Evolutionary conservation across 2,797 vertebrate species (phyloP).

Genomic region (Acestrorhynchus altus): DNA sequence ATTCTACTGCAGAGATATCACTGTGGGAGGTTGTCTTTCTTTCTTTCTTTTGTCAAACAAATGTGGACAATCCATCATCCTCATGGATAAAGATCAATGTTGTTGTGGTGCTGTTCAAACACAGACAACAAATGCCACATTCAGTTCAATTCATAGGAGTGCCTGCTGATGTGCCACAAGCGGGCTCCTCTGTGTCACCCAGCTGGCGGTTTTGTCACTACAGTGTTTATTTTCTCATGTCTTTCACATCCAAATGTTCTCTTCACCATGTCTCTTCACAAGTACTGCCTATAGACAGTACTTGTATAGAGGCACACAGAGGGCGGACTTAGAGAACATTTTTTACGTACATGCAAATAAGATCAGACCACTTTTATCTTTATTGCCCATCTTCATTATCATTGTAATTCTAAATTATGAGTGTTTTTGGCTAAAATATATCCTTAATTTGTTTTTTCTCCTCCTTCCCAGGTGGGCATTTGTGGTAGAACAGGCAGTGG

Average conservation of each 20-base stretch:
- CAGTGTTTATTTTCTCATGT: conserved; percentile 56
- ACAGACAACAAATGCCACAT: neutral
- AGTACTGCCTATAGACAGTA: neutral
- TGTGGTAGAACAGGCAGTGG: conserved; percentile 97
- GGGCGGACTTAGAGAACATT: neutral
- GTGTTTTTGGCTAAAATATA: neutral
- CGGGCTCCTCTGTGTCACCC: conserved; percentile 26
- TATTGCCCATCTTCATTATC: neutral
- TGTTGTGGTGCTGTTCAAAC: neutral
- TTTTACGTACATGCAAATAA: neutral
- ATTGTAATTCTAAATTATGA: too few relatives aligned
- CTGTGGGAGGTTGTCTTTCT: neutral
- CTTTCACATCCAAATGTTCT: conserved; percentile 35
- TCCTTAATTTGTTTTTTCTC: neutral
- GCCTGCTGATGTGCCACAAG: conserved; percentile 13
- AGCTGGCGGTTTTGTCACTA: conserved; percentile 41
- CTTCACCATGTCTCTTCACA: neutral
- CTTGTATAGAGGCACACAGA: neutral
- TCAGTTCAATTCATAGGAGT: neutral
- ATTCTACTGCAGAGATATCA: neutral
- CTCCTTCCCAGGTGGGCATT: conserved; percentile 88
- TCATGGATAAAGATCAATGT: neutral
- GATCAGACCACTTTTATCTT: neutral
- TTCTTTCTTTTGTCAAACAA: neutral
- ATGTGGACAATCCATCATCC: neutral